Base-by-base conservation (phyloP, 2,797 vertebrate genomes). In the Gallirallus australis region DNA sequence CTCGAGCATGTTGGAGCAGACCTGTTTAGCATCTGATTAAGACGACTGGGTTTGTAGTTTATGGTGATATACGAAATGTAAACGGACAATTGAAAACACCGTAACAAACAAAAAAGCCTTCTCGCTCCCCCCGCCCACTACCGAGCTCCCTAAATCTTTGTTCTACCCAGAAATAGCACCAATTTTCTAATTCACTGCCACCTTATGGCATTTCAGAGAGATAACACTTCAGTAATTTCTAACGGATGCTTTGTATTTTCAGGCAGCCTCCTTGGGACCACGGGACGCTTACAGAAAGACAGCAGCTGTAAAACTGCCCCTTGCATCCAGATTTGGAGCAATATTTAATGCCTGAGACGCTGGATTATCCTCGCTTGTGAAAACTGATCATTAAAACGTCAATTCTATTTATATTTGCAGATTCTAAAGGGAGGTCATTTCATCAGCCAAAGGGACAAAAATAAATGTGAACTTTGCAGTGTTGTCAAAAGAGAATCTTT, bases 161-260 rank as follows among this genome's bases (percentile, higher is more conserved):
- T 84, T 94, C 78, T 54, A 25, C 33, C 45, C 37, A 82, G 71
- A 92, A 92, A 82, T 70, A 47, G 48, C 27, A 61, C 10, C 50
- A 25, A 5, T 82, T 94, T 96, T 89, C 95, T 86, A 96, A 85
- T 65, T 93, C 94, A 81, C 95, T 94, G 96, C 94, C 92, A 97
- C 93, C 90, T 96, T 78, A 97, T 83, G 96, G 95, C 75, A 96
- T 93, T 91, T 61, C 33, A 82, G 90, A 87, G 93, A 95, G 95
- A 75, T 45, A 94, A 96, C 93, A 96, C 71, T 53, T 80, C 30
- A 45, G 35, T 48, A 68, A 82, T 68, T 89, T 81, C 77, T 68
- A 15, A 76, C 0, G 3, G 89, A 68, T 18, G 33, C 59, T 86
- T 71, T 0, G 0, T 2, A 2, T 87, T 77, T 45, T 45, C 42